Conservation (phyloP, 2,888 invertebrate species). For the Spilosoma lubricipeda region DNA sequence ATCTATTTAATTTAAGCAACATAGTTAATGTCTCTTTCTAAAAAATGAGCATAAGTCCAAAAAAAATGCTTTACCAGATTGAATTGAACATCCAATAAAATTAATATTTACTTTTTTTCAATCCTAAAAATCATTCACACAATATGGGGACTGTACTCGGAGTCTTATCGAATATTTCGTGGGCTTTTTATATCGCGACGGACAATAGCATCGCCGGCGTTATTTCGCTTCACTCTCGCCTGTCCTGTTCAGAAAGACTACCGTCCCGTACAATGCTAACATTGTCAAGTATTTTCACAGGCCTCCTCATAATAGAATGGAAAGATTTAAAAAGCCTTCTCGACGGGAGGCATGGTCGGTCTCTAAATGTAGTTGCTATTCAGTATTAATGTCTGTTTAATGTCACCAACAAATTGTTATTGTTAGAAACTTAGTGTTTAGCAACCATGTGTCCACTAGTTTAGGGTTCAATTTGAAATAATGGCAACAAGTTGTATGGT, state of each 20-base stretch:
- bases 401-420: not conserved
- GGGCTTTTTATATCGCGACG: slow-evolving; percentile 55
- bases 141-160: slow-evolving; percentile 30
- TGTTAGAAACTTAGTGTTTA: no score
- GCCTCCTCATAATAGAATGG: slow-evolving; percentile 30
- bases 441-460: not conserved
- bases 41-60: not conserved
- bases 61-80: not conserved
- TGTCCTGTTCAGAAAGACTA: slow-evolving; percentile 59
- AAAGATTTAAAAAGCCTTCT: slow-evolving; percentile 36
- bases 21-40: no score
- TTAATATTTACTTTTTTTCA: not conserved
- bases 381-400: not conserved
- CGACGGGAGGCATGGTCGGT: slow-evolving; percentile 10
- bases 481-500: not conserved
- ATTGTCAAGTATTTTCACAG: slow-evolving; percentile 58
- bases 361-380: slow-evolving; percentile 13
- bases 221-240: slow-evolving; percentile 52
- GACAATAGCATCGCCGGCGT: slow-evolving; percentile 52
- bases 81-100: not conserved
- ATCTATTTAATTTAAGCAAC: no score
- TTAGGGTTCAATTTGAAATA: not conserved
- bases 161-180: slow-evolving; percentile 55
- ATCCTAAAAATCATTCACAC: slow-evolving; percentile 11
- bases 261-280: slow-evolving; percentile 57